Evolutionary conservation across 2,113 vertebrate species (phyloP), one percentile per base, ranked within the genome.

Genomic region (Phaethon lepturus): DNA sequence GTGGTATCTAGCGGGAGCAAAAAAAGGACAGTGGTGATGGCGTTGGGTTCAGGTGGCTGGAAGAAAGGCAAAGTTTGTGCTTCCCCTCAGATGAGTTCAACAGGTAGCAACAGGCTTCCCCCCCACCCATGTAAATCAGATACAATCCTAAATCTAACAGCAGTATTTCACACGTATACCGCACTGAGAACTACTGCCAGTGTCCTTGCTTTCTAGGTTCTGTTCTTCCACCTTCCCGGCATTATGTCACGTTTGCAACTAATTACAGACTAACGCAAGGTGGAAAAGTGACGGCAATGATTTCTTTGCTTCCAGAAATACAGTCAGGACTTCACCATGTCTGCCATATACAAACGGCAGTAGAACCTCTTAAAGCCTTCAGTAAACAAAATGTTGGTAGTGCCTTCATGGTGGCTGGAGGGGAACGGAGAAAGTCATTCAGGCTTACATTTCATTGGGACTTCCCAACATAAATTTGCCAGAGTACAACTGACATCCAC

Each of bases 231-330:
- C 73, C 78, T 88, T 86, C 72, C 38, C 73, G 76, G 16, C 78
- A 40, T 94, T 86, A 77, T 78, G 78, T 92, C 40, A 5, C 31
- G 68, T 96, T 96, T 97, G 91, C 82, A 60, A 35, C 91, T 96
- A 91, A 63, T 91, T 90, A 38, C 3, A 55, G 77, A 40, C 68
- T 95, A 91, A 91, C 22, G 4, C 49, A 35, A 49, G 50, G 78
- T 86, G 25, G 53, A 18, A 79, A 75, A 60, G 52, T 64, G 58
- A 93, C 38, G 62, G 38, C 62, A 92, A 56, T 79, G 69, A 90
- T 92, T 92, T 82, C 17, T 82, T 76, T 86, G 67, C 90, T 93
- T 88, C 71, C 53, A 83, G 88, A 88, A 92, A 59, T 24, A 53
- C 4, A 55, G 38, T 60, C 31, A 62, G 45, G 63, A 92, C 35